Evolutionary conservation across 2,113 vertebrate species (phyloP).

Genomic region (Aegithalos caudatus): DNA sequence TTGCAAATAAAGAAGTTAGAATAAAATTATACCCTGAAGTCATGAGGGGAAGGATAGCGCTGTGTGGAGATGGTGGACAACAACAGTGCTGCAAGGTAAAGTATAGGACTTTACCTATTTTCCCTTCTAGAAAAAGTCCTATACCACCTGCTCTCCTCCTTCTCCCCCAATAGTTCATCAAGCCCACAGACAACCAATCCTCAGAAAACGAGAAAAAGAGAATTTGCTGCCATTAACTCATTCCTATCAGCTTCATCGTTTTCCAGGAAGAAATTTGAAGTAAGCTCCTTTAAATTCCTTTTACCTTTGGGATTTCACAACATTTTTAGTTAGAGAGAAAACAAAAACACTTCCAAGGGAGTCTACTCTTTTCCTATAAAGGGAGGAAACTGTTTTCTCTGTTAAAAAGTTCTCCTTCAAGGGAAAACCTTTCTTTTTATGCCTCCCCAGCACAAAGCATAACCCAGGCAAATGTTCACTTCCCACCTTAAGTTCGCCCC

Average conservation of each 20-base stretch:
- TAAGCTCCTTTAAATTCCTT: background rate
- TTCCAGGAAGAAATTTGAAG: background rate
- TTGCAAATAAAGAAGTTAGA: background rate
- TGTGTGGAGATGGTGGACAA: too few relatives aligned
- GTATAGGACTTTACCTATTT: background rate
- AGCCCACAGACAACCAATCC: background rate
- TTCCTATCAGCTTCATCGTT: background rate
- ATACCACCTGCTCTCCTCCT: background rate
- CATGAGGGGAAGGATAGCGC: background rate
- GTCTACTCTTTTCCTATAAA: background rate
- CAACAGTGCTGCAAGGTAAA: background rate
- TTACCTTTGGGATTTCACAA: background rate
- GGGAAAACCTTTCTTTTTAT: background rate
- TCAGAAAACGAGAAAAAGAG: background rate
- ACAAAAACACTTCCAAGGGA: background rate
- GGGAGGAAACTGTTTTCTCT: background rate
- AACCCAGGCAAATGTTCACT: background rate
- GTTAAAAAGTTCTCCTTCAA: background rate
- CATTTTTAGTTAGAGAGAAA: background rate
- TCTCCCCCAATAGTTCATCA: background rate
- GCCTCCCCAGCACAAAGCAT: background rate
- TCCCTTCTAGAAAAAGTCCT: background rate
- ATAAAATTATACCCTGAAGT: background rate
- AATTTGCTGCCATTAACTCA: background rate
- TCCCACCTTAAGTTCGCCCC: accelerated